Evolutionary conservation across 2,888 invertebrate species (phyloP), one percentile per base, ranked within the genome.

Genomic region (Leptogaster cylindrica): DNA sequence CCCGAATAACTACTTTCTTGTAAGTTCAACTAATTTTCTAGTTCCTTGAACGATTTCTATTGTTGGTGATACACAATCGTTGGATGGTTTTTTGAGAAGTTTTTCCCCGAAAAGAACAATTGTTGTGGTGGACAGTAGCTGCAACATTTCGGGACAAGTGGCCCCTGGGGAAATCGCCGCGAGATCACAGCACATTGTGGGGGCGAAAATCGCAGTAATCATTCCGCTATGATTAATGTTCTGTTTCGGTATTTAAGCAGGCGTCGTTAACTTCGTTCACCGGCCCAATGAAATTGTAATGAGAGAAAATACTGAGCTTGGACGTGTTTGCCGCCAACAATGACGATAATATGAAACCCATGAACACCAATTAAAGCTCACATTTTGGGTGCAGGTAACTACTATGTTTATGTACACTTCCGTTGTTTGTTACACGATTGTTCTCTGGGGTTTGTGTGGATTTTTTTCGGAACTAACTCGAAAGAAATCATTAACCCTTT

Each of bases 261-360:
- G 66, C 51, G 66, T 69, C 66, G 69, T 69, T 69, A 69, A 66
- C 63, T 66, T 69, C 52, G 52, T 36, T 10, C 20, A 5, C 23
- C 3, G 10, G 8, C 46, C 20, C 23, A n/a, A n/a, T 36, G 36
- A 36, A 36, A 7, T 10, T 14, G 36, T 36, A 36, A 36, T 36
- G 36, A 36, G 36, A 36, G 36, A 36, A 36, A 36, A 52, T 52
- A n/a, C n/a, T n/a, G n/a, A n/a, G n/a, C 33, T 52, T 12, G 33
- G 33, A 16, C 14, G 27, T 46, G 55, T 50, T 50, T 58, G 41
- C 39, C 65, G 68, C 41, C 16, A 65, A 52, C 52, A 68, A 68
- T 65, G 65, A 68, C 61, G 68, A 66, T 68, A 68, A 68, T 58
- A 61, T 68, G 68, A 68, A 68, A 68, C 68, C 64, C 68, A 65